These are phyloP conservation scores for Scaeva pyrastri DNA, from an alignment of 2,888 invertebrate genomes.

Conservation along the genomic window DNA sequence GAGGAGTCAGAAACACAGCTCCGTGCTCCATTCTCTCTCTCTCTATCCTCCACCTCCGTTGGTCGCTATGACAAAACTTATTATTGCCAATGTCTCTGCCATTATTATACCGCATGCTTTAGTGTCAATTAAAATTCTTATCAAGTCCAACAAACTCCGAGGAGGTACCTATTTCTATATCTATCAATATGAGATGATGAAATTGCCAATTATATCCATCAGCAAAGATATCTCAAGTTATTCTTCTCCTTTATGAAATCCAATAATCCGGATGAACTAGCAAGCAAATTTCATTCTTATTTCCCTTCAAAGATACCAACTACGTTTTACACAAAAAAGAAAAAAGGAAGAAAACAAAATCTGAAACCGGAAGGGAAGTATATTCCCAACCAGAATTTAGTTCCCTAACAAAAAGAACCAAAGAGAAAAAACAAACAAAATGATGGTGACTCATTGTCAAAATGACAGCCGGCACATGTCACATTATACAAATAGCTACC, in stretches of 20 bases:
- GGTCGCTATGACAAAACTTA: conserved; percentile 8
- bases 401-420: background rate
- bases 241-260: background rate
- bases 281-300: conserved; percentile 3
- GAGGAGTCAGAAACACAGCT: conserved; percentile 7
- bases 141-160: background rate
- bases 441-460: conserved; percentile 38
- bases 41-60: background rate
- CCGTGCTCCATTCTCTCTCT: background rate
- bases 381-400: background rate
- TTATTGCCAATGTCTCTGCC: conserved; percentile 4
- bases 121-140: conserved; percentile 33
- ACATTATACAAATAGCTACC: background rate
- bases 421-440: too few relatives aligned
- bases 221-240: background rate
- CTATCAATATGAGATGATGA: background rate
- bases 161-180: background rate
- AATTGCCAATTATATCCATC: conserved; percentile 11
- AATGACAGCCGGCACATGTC: conserved; percentile 46
- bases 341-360: conserved; percentile 3
- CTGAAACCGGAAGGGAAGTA: conserved; percentile 32
- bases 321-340: background rate
- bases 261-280: conserved; percentile 15
- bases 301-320: background rate
- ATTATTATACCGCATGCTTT: conserved; percentile 2